Base-by-base conservation (phyloP, 2,113 vertebrate species). In the Ictalurus furcatus region DNA sequence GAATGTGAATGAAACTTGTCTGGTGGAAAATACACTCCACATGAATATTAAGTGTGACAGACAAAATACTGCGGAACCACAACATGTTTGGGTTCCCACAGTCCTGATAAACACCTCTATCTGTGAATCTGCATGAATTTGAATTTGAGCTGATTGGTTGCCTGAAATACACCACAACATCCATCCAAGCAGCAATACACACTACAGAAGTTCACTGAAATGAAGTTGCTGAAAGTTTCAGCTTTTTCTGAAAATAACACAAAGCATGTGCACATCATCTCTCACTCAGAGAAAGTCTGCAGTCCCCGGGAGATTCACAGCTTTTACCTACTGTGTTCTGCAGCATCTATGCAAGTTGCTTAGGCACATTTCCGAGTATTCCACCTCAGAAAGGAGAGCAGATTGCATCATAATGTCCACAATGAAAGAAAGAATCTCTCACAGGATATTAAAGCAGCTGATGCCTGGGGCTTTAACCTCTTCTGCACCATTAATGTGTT, bases 231-330 rank as follows among this genome's bases (percentile, higher is more conserved):
- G 37, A 44, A 65, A 79, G 58, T 79, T 79, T 76, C 83, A 90
- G 63, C 37, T 67, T 67, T 54, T 61, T 76, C 84, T 76, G 44
- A 83, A 87, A 78, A 83, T 88, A 88, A 90, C 56, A 52, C 48
- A 65, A 81, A 81, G 85, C 30, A 63, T 61, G 54, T 58, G 67
- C 44, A 79, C 54, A 58, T 30, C 79, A 23, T 52, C 16, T 90
- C 67, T 76, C 13, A 80, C 56, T 48, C 78, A 80, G 12, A 87
- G 63, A 13, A 87, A 87, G 69, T 30, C 58, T 37, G 58, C 85
- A 34, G 84, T 59, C 54, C 52, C 52, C 48, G 1, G 78, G 52
- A 34, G 78, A 34, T 34, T 56, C 52, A 30, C 0, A 17, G 1
- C 52, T 56, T 17, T 17, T 54, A 85, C 63, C 28, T 0, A 30